Conservation (phyloP, 2,888 invertebrate genomes). For the Rotaria magnacalcarata region DNA sequence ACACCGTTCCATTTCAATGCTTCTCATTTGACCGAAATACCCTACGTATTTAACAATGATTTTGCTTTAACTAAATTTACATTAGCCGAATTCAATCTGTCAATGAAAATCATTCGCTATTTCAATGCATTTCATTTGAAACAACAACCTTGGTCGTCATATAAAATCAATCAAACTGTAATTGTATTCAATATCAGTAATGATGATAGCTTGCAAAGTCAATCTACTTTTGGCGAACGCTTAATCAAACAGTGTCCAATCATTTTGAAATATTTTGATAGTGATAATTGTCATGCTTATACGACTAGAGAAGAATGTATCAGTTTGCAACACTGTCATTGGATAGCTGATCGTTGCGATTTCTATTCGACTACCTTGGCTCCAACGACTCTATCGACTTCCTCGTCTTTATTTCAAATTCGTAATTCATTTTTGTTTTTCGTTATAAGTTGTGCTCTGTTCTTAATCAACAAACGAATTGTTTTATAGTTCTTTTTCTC, state of each 20-base stretch:
- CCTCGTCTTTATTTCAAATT: too few species aligned
- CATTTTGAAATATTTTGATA: background rate
- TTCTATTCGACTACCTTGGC: too few species aligned
- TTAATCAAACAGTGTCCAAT: background rate
- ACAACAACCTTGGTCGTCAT: background rate
- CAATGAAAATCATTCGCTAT: background rate
- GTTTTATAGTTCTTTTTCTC: too few species aligned
- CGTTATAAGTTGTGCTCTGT: too few species aligned
- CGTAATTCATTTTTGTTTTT: too few species aligned
- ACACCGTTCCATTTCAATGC: constrained; percentile 11
- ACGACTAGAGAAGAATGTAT: background rate
- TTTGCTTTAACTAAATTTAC: background rate
- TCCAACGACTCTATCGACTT: too few species aligned
- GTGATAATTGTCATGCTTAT: background rate
- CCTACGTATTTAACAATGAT: background rate
- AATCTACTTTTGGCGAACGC: background rate
- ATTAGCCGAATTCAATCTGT: background rate
- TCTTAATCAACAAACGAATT: too few species aligned
- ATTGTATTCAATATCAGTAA: background rate
- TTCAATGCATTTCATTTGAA: background rate
- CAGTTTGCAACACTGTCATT: background rate
- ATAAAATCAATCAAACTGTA: background rate
- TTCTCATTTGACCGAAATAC: background rate
- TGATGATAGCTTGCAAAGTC: background rate
- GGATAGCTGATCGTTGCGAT: background rate